phyloP scores from a whole-genome alignment of 2,888 invertebrate genomes.

The Andrena trimmerana region DNA sequence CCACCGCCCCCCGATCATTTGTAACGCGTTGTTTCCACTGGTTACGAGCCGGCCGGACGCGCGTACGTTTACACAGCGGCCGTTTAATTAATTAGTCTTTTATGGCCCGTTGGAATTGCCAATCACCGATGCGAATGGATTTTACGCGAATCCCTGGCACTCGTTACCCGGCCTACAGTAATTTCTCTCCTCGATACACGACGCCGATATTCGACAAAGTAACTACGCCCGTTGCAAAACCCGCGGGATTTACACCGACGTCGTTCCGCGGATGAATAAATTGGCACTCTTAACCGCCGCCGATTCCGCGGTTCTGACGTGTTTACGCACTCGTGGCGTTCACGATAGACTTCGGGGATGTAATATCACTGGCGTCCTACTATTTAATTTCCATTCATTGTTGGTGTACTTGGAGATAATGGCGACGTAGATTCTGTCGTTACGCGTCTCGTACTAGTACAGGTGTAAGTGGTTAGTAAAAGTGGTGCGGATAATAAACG shows the following conservation, averaged over 20 bases:
- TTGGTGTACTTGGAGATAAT: not conserved
- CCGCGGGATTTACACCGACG: not conserved
- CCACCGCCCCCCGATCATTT: constrained; percentile 47
- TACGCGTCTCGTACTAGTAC: too few relatives aligned
- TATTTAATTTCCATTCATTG: not conserved
- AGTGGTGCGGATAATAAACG: too few relatives aligned
- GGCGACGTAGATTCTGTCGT: not conserved
- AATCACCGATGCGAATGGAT: constrained; percentile 49
- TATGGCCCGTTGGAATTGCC: constrained; percentile 51
- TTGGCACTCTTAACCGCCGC: not conserved
- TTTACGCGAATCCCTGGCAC: constrained; percentile 18
- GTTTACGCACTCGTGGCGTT: not conserved
- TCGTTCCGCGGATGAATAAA: not conserved
- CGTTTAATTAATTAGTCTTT: constrained; percentile 70
- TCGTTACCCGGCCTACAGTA: constrained; percentile 26
- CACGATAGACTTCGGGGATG: not conserved
- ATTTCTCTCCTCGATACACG: constrained; percentile 41
- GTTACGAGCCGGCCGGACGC: constrained; percentile 50
- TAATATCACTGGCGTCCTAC: not conserved
- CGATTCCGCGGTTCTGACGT: not conserved
- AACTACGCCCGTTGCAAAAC: not conserved
- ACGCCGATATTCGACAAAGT: constrained; percentile 18
- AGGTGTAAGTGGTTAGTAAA: too few relatives aligned
- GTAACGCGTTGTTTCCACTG: constrained; percentile 64
- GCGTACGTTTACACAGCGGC: constrained; percentile 56